A percentile compares a stretch with the other conserved stretches of the same genome.
Evolutionary conservation across 2,797 vertebrate genomes (phyloP).

Genomic region (Prionace glauca): DNA sequence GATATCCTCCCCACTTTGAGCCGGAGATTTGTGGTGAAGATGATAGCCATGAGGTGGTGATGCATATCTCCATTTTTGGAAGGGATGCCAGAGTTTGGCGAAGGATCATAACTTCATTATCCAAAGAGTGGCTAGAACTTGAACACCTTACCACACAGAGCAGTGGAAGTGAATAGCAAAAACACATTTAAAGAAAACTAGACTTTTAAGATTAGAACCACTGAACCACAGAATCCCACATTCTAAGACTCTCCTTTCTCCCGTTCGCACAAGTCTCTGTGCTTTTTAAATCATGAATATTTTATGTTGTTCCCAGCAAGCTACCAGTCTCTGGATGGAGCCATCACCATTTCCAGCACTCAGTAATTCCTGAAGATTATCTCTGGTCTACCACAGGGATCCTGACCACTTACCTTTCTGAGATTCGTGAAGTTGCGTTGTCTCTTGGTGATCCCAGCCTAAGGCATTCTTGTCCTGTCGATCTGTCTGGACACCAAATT

Average conservation of each 20-base stretch:
- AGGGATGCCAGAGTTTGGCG: neutral
- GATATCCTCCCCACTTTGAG: too few species aligned
- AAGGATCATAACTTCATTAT: neutral
- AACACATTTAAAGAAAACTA: neutral
- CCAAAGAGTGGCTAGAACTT: neutral
- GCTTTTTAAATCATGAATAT: neutral
- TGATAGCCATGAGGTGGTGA: too few species aligned
- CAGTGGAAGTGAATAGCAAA: neutral
- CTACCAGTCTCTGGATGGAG: neutral
- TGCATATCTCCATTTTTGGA: neutral
- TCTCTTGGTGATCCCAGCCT: slow-evolving; percentile 98
- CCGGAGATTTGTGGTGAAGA: too few species aligned
- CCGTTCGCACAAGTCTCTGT: neutral
- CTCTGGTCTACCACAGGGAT: neutral
- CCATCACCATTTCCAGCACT: neutral
- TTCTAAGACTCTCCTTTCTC: neutral
- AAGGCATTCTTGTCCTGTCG: slow-evolving; percentile 90
- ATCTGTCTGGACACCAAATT: slow-evolving; percentile 92
- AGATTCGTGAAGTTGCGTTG: slow-evolving; percentile 86
- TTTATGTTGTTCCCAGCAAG: neutral
- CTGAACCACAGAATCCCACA: neutral
- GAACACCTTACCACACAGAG: neutral
- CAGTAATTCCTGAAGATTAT: neutral
- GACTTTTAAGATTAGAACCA: neutral
- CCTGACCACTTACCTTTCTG: slow-evolving; percentile 75